A percentile compares a stretch with the other conserved stretches of the same genome.
Evolutionary conservation across 1,140 invertebrate genomes (phyloP).

Genomic region (Plutomurus gul): DNA sequence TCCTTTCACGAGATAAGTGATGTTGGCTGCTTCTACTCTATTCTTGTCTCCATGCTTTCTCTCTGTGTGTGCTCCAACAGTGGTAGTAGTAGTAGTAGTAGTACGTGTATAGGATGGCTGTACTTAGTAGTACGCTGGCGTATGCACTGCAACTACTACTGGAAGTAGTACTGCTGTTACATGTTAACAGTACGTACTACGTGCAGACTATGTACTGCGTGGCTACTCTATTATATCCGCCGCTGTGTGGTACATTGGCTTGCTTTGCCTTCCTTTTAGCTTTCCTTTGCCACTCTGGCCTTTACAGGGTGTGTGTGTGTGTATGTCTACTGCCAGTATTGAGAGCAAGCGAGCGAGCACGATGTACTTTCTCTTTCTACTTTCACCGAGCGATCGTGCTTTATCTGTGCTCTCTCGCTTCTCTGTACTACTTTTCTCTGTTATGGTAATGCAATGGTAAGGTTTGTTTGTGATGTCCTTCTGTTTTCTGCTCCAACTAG

Average conservation of each 20-base stretch:
- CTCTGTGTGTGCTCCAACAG: neutral
- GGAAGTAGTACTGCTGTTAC: too few relatives aligned
- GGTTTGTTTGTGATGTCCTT: too few relatives aligned
- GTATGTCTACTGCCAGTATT: too few relatives aligned
- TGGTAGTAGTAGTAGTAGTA: neutral
- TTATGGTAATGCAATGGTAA: neutral
- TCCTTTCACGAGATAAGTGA: neutral
- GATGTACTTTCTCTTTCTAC: neutral
- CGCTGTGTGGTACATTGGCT: neutral
- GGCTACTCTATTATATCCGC: neutral
- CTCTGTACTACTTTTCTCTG: neutral
- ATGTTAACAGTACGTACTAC: too few relatives aligned
- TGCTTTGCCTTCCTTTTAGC: too few relatives aligned
- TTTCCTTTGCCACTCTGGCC: too few relatives aligned
- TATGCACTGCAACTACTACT: too few relatives aligned
- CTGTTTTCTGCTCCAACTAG: too few relatives aligned
- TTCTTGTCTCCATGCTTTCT: neutral
- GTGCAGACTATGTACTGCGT: neutral
- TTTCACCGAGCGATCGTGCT: neutral
- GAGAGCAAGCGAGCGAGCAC: too few relatives aligned
- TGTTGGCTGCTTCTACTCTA: conserved; percentile 1
- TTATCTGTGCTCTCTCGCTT: neutral
- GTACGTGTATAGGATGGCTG: too few relatives aligned
- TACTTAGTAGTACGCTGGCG: too few relatives aligned
- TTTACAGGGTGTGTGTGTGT: too few relatives aligned